phyloP scores from a whole-genome alignment of 23 tunicate genomes.

The Botrylloides violaceus region DNA sequence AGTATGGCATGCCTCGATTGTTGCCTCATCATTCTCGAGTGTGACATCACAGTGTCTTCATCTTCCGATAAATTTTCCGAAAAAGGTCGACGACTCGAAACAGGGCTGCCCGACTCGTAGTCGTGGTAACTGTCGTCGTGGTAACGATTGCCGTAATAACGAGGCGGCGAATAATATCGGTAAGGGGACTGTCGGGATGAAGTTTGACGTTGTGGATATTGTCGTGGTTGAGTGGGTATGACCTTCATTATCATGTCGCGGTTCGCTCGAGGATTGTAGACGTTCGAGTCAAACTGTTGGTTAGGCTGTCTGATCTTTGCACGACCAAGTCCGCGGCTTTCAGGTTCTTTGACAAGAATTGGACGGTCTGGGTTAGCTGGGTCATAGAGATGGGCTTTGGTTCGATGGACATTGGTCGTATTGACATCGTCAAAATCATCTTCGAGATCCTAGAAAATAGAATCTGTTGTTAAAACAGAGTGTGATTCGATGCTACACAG shows the following conservation, averaged over 20 bases:
- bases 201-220: not conserved
- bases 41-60: conserved; percentile 24
- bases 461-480: not conserved
- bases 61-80: conserved; percentile 27
- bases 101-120: conserved; percentile 2
- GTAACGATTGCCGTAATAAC: conserved; percentile 8
- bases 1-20: conserved; percentile 26
- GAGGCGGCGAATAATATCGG: conserved; percentile 6
- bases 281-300: not conserved
- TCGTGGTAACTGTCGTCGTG: conserved; percentile 1
- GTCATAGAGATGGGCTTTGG: conserved; percentile 40
- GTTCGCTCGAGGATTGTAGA: not conserved
- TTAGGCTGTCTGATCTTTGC: not conserved
- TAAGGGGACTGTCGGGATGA: not conserved
- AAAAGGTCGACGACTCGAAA: not conserved
- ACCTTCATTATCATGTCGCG: not conserved
- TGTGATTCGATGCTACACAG: not conserved
- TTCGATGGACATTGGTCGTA: not conserved
- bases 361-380: conserved; percentile 68
- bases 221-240: not conserved
- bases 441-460: conserved; percentile 1
- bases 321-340: not conserved
- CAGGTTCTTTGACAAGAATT: conserved; percentile 23
- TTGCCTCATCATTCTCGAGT: conserved; percentile 8
- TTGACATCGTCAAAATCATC: not conserved